phyloP scores from a whole-genome alignment of 1,140 invertebrate species.

The Amyelois transitella region DNA sequence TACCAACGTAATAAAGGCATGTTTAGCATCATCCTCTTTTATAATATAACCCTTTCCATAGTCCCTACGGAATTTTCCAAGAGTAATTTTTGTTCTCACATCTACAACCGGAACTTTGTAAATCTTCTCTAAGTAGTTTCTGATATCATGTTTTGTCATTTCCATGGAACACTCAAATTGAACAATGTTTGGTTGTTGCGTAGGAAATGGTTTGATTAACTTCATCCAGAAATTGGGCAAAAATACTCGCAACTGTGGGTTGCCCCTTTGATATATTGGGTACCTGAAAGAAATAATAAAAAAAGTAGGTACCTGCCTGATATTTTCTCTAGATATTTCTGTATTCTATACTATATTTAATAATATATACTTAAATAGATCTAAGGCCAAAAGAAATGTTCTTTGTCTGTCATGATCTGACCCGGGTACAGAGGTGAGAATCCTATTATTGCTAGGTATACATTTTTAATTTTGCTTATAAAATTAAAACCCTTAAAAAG shows the following conservation, averaged over 20 bases:
- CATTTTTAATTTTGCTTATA: too few relatives aligned
- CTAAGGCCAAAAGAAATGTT: too few relatives aligned
- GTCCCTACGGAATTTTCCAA: slow-evolving; percentile 77
- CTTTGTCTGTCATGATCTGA: too few relatives aligned
- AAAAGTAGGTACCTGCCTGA: too few relatives aligned
- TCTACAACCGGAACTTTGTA: slow-evolving; percentile 87
- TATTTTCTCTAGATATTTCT: too few relatives aligned
- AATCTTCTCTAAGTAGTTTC: slow-evolving; percentile 96
- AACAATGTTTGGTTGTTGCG: slow-evolving; percentile 84
- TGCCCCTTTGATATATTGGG: slow-evolving; percentile 90
- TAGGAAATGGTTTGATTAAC: slow-evolving; percentile 79
- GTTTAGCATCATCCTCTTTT: slow-evolving; percentile 90
- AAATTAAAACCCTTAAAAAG: too few relatives aligned
- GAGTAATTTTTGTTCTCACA: slow-evolving; percentile 82
- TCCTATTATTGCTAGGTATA: too few relatives aligned
- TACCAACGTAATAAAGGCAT: slow-evolving; percentile 88
- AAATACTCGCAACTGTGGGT: slow-evolving; percentile 92
- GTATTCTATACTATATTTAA: too few relatives aligned
- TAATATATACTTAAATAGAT: too few relatives aligned
- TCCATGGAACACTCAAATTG: slow-evolving; percentile 90
- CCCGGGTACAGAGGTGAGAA: too few relatives aligned
- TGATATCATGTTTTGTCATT: slow-evolving; percentile 91
- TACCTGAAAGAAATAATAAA: slow-evolving; percentile 78
- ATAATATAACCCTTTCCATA: slow-evolving; percentile 77
- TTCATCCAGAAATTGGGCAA: slow-evolving; percentile 97